These are phyloP conservation scores for Sicus ferrugineus DNA, from an alignment of 2,888 invertebrate genomes.

Conservation along the genomic window DNA sequence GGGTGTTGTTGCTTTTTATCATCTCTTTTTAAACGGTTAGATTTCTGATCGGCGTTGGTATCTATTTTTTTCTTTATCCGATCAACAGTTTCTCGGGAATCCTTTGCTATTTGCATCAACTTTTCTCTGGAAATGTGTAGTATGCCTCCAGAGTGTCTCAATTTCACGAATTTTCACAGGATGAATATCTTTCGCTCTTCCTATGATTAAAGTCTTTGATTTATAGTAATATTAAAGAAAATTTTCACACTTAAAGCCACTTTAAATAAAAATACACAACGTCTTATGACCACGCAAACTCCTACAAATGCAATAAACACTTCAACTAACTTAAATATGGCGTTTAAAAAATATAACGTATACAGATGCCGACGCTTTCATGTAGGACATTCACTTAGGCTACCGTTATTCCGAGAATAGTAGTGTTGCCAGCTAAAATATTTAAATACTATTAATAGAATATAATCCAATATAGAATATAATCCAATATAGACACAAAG, in stretches of 20 bases:
- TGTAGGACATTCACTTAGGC: background rate
- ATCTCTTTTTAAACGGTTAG: too few species aligned
- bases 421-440: slow-evolving; percentile 3
- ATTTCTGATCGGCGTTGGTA: too few species aligned
- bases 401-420: background rate
- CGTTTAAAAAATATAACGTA: background rate
- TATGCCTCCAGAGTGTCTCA: background rate
- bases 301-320: slow-evolving; percentile 3
- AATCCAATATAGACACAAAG: background rate
- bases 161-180: slow-evolving; percentile 4
- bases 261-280: background rate
- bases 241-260: background rate
- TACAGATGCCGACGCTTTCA: background rate
- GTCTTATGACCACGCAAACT: background rate
- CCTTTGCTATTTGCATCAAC: too few species aligned
- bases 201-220: background rate
- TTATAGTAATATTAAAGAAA: background rate
- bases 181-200: background rate
- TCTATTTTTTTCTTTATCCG: too few species aligned
- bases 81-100: too few species aligned
- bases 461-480: background rate
- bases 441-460: background rate
- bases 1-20: background rate
- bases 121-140: too few species aligned
- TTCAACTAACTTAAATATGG: background rate